Evolutionary conservation across 92 coral and sea anemone genomes (phyloP).

Genomic region (Porites lobata): DNA sequence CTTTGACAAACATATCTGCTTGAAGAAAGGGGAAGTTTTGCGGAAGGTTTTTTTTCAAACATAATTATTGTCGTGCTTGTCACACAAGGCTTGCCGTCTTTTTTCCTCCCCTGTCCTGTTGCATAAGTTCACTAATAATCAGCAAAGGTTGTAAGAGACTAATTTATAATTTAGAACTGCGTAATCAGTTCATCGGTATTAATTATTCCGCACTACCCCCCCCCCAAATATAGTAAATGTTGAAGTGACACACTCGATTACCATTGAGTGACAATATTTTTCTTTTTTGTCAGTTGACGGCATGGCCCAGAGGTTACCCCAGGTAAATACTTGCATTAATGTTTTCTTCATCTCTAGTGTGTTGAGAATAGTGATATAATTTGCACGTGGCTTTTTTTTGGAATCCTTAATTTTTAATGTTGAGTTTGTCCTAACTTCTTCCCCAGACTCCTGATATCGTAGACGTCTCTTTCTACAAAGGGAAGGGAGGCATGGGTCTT

Average conservation of each 20-base stretch:
- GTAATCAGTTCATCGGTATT: too few relatives aligned
- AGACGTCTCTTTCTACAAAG: slow-evolving; percentile 93
- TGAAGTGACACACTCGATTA: neutral
- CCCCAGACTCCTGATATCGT: slow-evolving; percentile 74
- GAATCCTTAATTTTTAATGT: neutral
- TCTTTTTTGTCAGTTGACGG: slow-evolving; percentile 34
- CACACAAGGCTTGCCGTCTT: too few relatives aligned
- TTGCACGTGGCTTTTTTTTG: neutral
- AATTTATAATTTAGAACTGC: too few relatives aligned
- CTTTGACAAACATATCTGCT: too few relatives aligned
- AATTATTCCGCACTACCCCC: neutral
- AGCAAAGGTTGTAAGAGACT: too few relatives aligned
- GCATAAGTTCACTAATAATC: too few relatives aligned
- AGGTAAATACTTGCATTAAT: slow-evolving; percentile 18
- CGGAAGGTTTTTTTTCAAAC: too few relatives aligned
- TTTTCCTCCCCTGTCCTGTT: too few relatives aligned
- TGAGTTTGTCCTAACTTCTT: neutral
- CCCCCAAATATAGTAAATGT: neutral
- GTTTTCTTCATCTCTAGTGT: neutral
- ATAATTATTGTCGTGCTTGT: too few relatives aligned
- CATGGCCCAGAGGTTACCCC: slow-evolving; percentile 28
- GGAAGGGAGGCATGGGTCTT: slow-evolving; percentile 98
- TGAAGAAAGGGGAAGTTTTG: too few relatives aligned
- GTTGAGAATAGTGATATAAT: neutral
- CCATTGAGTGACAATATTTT: neutral